phyloP scores from a whole-genome alignment of 2,113 vertebrate genomes.

The Tauraco erythrolophus region DNA sequence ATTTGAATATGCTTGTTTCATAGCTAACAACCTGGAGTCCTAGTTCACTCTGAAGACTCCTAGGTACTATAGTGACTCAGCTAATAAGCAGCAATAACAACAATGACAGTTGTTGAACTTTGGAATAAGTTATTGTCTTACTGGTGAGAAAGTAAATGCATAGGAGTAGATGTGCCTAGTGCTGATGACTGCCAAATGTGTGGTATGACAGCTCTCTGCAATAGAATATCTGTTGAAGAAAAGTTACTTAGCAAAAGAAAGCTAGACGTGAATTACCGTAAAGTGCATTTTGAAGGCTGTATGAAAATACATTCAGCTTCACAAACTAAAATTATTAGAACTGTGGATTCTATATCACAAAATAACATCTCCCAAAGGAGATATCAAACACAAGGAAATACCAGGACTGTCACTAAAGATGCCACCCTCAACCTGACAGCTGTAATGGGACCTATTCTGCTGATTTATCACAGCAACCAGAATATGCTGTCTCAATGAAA shows the following conservation, averaged over 20 bases:
- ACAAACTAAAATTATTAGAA: neutral
- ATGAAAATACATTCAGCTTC: neutral
- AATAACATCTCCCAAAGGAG: neutral
- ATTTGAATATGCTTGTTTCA: neutral
- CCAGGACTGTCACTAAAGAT: neutral
- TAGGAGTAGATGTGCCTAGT: neutral
- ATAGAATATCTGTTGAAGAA: neutral
- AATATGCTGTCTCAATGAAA: neutral
- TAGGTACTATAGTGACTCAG: neutral
- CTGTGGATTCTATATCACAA: neutral
- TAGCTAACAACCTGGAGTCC: neutral
- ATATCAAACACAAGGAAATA: neutral
- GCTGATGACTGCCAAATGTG: neutral
- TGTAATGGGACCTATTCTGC: neutral
- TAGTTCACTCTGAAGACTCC: neutral
- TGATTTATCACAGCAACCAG: neutral
- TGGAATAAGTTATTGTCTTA: neutral
- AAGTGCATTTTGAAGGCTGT: neutral
- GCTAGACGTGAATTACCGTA: neutral
- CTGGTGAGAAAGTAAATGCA: neutral
- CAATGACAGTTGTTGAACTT: neutral
- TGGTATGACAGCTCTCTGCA: neutral
- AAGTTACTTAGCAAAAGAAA: neutral
- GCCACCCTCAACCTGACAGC: neutral
- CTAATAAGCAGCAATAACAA: neutral